Percentiles rank a stretch among this genome's conserved stretches.
Evolutionary conservation across 2,797 vertebrate species (phyloP).

Genomic region (Danio albolineatus): DNA sequence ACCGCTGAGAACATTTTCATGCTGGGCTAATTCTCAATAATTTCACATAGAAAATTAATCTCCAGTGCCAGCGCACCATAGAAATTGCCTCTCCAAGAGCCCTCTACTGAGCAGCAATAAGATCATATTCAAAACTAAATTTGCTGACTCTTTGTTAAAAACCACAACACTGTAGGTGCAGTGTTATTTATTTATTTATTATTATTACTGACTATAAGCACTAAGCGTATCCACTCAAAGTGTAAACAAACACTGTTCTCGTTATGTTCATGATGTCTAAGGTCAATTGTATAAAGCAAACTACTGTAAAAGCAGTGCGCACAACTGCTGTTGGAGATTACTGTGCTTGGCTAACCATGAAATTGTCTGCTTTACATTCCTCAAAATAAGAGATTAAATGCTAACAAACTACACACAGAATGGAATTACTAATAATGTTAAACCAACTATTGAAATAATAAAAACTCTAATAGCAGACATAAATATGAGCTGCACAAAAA

Average conservation of each 20-base stretch:
- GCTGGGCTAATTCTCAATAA: conserved; percentile 60
- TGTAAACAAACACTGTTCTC: background rate
- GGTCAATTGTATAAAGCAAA: background rate
- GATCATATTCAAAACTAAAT: conserved; percentile 36
- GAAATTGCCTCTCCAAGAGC: conserved; percentile 52
- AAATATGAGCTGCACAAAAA: background rate
- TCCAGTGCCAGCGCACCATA: conserved; percentile 51
- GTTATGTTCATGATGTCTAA: conserved; percentile 11
- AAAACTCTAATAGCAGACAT: background rate
- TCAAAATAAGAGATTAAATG: background rate
- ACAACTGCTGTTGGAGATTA: conserved; percentile 6
- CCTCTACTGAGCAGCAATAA: conserved; percentile 44
- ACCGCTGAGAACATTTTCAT: conserved; percentile 62
- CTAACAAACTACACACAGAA: background rate
- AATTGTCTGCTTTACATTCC: conserved; percentile 19
- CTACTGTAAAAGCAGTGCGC: background rate
- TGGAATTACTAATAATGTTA: background rate
- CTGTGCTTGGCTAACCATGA: conserved; percentile 13
- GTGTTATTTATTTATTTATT: background rate
- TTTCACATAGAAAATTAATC: conserved; percentile 63
- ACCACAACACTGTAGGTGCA: conserved; percentile 9
- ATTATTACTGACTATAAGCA: background rate
- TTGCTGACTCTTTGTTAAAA: conserved; percentile 41
- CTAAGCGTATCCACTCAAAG: background rate
- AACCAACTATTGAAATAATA: background rate